Evolutionary conservation across 2,888 invertebrate species (phyloP), one percentile per base, ranked within the genome.

Genomic region (Gibbula magus): DNA sequence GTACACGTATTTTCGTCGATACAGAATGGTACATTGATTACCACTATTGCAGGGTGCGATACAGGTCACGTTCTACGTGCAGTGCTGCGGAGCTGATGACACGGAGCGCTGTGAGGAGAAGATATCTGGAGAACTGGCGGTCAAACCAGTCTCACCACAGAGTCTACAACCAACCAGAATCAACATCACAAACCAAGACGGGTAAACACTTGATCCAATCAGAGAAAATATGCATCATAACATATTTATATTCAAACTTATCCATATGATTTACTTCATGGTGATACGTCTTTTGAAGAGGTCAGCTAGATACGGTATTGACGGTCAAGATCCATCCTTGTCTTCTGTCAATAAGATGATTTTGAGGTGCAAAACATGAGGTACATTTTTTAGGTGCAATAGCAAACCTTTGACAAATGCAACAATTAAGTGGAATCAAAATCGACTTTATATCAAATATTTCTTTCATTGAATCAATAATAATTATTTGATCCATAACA

Each of bases 41-140:
- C 1, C n/a, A n/a, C 16, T 16, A 16, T 25, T 52, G 52, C 39
- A 75, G 75, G 75, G 75, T 32, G 54, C 75, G 2, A 29, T 75
- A 20, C 22, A 29, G 22, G 53, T 75, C 10, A 54, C 25, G 29
- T 53, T 54, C 29, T 75, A 51, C 32, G 75, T 75, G 54, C 53
- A 75, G 54, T 75, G 75, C 75, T 75, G 75, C n/a, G 75, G 75
- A 54, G 54, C 39, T 29, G 54, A 53, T 18, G 75, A 52, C 10
- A 16, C 20, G 13, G 18, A 20, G 18, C 75, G 54, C 32, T 75
- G 75, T 32, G 54, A 75, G 54, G 75, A 75, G 54, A 75, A 75
- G 54, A 29, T 75, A 32, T 54, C 75, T 53, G 53, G 52, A 7
- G 35, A 29, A 20, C 20, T 75, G 53, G n/a, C 75, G 2, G 75